Evolutionary conservation across 2,888 invertebrate genomes (phyloP).

Genomic region (Synergus laeviventris): DNA sequence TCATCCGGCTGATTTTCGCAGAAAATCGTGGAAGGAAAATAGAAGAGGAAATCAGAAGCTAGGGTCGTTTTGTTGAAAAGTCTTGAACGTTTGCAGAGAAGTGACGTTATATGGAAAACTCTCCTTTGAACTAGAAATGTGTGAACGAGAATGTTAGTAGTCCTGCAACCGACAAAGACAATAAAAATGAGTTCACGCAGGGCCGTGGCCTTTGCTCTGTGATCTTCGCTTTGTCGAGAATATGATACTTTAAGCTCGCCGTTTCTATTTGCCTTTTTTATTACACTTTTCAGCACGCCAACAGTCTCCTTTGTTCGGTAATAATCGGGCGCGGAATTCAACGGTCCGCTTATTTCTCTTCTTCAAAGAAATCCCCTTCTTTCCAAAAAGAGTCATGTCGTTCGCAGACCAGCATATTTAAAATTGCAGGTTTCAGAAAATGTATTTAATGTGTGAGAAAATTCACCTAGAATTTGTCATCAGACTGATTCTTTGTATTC

Average conservation of each 20-base stretch:
- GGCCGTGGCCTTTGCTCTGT: conserved; percentile 51
- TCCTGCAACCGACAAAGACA: conserved; percentile 35
- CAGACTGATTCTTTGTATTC: not conserved
- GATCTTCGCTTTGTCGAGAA: conserved; percentile 52
- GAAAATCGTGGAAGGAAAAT: not conserved
- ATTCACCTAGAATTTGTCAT: not conserved
- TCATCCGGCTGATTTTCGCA: conserved; percentile 8
- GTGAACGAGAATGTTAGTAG: conserved; percentile 21
- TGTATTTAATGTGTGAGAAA: not conserved
- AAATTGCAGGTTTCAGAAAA: conserved; percentile 10
- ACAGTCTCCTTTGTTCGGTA: conserved; percentile 44
- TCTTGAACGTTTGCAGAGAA: conserved; percentile 3
- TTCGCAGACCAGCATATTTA: conserved; percentile 11
- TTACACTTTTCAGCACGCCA: conserved; percentile 45
- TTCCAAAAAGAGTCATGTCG: conserved; percentile 9
- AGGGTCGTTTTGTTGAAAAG: not conserved
- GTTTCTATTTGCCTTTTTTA: conserved; percentile 54
- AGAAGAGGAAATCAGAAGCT: not conserved
- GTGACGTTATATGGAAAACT: not conserved
- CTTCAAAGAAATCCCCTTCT: conserved; percentile 30
- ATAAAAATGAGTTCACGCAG: conserved; percentile 45
- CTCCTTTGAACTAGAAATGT: conserved; percentile 10
- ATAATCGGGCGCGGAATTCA: conserved; percentile 43
- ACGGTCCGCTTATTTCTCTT: conserved; percentile 29
- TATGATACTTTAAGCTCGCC: conserved; percentile 48